Base-by-base conservation (phyloP, 2,888 invertebrate genomes). In the Drosophila mettleri region DNA sequence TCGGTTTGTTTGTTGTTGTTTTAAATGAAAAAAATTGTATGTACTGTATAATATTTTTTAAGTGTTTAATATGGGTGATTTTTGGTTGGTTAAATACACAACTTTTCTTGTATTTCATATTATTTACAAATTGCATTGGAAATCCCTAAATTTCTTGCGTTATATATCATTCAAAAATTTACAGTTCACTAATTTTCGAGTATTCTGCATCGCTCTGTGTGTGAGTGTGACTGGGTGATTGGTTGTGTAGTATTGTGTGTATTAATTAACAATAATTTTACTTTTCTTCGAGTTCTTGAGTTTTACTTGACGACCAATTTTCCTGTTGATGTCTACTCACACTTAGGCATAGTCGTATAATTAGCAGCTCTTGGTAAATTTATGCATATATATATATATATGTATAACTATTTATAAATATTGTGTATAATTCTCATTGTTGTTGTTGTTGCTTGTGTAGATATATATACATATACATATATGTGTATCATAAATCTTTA, bases 11-110 rank as follows among this genome's bases (percentile, higher is more conserved):
- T 76, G 71, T 64, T 59, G 54, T 66, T 51, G 38, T 58, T 70
- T 83, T 84, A 84, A 84, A 84, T 84, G 83, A 86, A 86, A 83
- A 82, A 81, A 86, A 80, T 55, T 75, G 71, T 80, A 78, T 77
- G 68, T 77, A 53, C 64, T 80, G 70, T 85, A 73, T 73, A 80
- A 62, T 71, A 71, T 69, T 34, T 43, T 33, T 29, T 52, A 34
- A 34, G 39, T 36, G 46, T 59, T 62, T 51, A 52, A 49, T 77
- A 63, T 69, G 52, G 18, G 14, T 61, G 34, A 71, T 60, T 36
- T 51, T 51, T 51, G 27, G 16, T 70, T 43, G 53, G 24, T n/a
- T 60, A 27, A 38, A 58, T 39, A 31, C 57, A 57, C 62, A 62
- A 58, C 49, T 31, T 27, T n/a, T 43, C 27, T 24, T 52, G 55